Base-by-base conservation (phyloP, 1,140 invertebrate genomes). In the Apis dorsata region DNA sequence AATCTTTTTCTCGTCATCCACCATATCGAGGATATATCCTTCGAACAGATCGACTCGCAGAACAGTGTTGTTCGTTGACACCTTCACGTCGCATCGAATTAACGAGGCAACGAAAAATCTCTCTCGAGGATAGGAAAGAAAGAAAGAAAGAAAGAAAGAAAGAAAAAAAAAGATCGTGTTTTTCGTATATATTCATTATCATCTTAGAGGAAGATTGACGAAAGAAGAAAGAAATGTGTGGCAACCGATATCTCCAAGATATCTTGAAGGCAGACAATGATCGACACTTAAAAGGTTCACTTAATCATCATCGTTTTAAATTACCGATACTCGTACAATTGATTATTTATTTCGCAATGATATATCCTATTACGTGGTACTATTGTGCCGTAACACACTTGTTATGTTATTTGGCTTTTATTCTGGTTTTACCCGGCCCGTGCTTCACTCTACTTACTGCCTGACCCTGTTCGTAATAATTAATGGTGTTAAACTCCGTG, bases 381-480 rank as follows among this genome's bases (percentile, higher is more conserved):
- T 2, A 34, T 34, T 34, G 28, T 34, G 28, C 28, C 28, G 28
- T 34, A 34, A 34, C 28, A 34, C 44, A 21, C 28, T 21, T 24
- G 53, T 34, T 57, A 83, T 79, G 60, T 51, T 28, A 24, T 24
- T 24, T 24, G 74, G 84, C 70, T 80, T 85, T 81, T 62, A 73
- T 24, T 24, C 69, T 21, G 65, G 49, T 65, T 83, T 60, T 86
- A 55, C 70, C 24, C 24, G 24, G 24, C 24, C 24, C 24, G 24
- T 24, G 88, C 85, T 84, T 85, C 88, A 89, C 71, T 89, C 88
- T 89, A 89, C 85, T 89, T 89, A 88, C 87, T 0, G 82, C 59
- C 85, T 86, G 87, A 86, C 85, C 88, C 87, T 89, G 81, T 86
- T 89, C 65, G 74, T 88, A 87, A 87, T 85, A 87, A 88, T 88